A percentile compares a stretch with the other conserved stretches of the same genome.
These are phyloP conservation scores for Sussaba pulchella DNA, from an alignment of 2,888 invertebrate species.

Conservation along the genomic window DNA sequence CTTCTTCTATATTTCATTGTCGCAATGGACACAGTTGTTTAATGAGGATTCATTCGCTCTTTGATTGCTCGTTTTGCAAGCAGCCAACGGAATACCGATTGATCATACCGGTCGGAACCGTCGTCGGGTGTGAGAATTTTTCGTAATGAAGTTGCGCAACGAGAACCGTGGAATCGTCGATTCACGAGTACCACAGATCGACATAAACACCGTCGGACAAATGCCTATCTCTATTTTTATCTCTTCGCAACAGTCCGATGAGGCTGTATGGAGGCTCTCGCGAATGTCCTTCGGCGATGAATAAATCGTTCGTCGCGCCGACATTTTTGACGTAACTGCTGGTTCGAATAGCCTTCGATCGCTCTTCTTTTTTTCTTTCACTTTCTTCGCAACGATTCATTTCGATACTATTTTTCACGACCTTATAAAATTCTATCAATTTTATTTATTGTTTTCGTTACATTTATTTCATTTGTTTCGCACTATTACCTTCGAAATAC, in stretches of 20 bases:
- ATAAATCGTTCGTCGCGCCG: conserved; percentile 13
- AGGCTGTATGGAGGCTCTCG: too few relatives aligned
- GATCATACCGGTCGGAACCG: conserved; percentile 12
- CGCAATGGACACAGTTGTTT: neutral
- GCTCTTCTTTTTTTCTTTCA: neutral
- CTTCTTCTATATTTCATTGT: neutral
- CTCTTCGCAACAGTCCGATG: conserved; percentile 21
- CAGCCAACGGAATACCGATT: conserved; percentile 19
- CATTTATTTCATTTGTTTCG: neutral
- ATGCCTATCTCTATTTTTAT: conserved; percentile 26
- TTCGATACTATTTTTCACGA: neutral
- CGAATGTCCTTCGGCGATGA: conserved; percentile 10
- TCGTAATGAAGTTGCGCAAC: conserved; percentile 5
- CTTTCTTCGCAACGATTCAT: neutral
- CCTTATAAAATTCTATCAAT: too few relatives aligned
- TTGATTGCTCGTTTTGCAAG: neutral
- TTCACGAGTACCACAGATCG: conserved; percentile 8
- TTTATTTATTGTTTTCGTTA: neutral
- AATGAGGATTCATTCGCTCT: conserved; percentile 16
- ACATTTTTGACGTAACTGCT: neutral
- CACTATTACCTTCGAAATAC: too few relatives aligned
- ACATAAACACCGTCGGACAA: neutral
- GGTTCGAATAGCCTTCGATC: neutral
- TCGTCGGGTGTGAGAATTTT: conserved; percentile 4
- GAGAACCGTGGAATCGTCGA: conserved; percentile 5